Base-by-base conservation (phyloP, 2,113 vertebrate species). In the Tyrannus savana region DNA sequence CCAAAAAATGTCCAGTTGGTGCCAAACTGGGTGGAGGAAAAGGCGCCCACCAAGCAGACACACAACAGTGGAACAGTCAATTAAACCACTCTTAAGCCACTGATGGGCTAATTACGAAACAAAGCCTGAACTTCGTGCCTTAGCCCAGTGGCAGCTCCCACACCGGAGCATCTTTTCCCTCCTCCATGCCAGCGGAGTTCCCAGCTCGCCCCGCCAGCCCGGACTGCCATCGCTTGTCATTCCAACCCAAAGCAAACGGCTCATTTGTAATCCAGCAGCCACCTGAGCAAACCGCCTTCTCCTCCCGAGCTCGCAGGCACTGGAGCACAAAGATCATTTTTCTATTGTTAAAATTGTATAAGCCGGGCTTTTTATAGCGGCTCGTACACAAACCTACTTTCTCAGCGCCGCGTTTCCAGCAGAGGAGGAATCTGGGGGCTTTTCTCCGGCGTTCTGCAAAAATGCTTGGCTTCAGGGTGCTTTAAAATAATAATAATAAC, bases 221-320 rank as follows among this genome's bases (percentile, higher is more conserved):
- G 91, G 96, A 97, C 98, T 97, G 97, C 98, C 98, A 98, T 97
- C 92, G 98, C 98, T 98, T 98, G 98, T 98, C 99, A 98, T 97
- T 98, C 98, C 98, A 97, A 98, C 97, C 98, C 97, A 91, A 98
- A 97, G 96, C 96, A 60, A 98, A 98, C 97, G 96, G 93, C 98
- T 98, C 98, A 98, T 98, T 97, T 98, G 98, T 98, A 98, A 99
- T 98, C 98, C 98, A 97, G 96, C 97, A 98, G 98, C 98, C 98
- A 98, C 98, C 97, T 98, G 98, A 98, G 96, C 98, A 97, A 97
- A 74, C 75, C 4, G 83, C 96, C 94, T 96, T 95, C 95, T 96
- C 87, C 95, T 96, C 96, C 84, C 60, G 78, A 79, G 95, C 97
- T 96, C 73, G 92, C 96, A 93, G 76, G 96, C 97, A 96, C 89